Conservation (phyloP, 2,113 vertebrate genomes). For the human (Homo sapiens) region DNA sequence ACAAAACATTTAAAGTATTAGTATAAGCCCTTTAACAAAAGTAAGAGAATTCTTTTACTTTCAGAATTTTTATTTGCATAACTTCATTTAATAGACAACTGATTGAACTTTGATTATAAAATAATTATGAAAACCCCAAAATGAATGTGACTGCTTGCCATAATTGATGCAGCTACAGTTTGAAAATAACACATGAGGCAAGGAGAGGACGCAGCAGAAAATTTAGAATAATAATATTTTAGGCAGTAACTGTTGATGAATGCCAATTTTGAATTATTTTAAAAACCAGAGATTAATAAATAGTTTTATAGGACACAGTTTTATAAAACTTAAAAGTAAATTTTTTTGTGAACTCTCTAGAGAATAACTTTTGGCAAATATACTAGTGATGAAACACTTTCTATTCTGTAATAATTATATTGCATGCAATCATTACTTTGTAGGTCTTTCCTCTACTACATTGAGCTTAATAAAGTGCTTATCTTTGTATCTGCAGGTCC, state of each 20-base stretch:
- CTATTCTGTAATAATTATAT: neutral
- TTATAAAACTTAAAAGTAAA: neutral
- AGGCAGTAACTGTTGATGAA: neutral
- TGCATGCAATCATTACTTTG: neutral
- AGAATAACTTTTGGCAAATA: neutral
- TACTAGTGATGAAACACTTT: neutral
- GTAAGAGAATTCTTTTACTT: neutral
- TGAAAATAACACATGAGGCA: neutral
- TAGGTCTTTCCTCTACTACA: neutral
- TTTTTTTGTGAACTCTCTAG: neutral
- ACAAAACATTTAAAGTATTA: constrained; percentile 1
- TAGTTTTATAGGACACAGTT: neutral
- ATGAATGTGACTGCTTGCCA: neutral
- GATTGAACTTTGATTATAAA: neutral
- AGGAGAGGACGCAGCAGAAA: neutral
- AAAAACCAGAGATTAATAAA: neutral
- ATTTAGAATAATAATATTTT: neutral
- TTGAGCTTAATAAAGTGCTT: neutral
- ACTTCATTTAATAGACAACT: neutral
- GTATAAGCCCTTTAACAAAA: neutral
- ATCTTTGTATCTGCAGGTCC: neutral
- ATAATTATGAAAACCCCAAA: constrained; percentile 27
- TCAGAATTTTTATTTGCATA: neutral
- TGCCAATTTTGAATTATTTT: neutral
- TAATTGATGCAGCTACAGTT: neutral